A percentile compares a stretch with the other conserved stretches of the same genome.
These are phyloP conservation scores for Puntigrus tetrazona DNA, from an alignment of 2,113 vertebrate genomes.

Conservation along the genomic window DNA sequence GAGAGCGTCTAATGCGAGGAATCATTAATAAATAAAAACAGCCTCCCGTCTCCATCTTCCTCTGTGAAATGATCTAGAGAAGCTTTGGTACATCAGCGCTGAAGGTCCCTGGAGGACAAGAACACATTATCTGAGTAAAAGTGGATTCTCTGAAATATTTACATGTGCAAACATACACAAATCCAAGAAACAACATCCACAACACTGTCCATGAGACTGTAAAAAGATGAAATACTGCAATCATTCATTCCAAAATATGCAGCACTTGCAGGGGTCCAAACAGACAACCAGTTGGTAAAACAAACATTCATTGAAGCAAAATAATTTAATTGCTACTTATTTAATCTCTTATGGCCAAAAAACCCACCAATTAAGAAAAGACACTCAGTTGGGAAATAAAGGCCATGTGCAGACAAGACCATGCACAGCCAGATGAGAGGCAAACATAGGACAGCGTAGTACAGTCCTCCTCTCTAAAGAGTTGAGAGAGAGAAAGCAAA, in stretches of 20 bases:
- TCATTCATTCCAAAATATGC: not conserved
- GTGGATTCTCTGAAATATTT: slow-evolving; percentile 41
- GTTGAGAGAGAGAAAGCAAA: not conserved
- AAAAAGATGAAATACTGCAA: not conserved
- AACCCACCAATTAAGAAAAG: slow-evolving; percentile 69
- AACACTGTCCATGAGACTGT: not conserved
- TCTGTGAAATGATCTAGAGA: slow-evolving; percentile 57
- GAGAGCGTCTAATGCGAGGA: slow-evolving; percentile 60
- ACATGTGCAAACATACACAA: slow-evolving; percentile 53
- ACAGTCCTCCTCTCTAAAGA: not conserved
- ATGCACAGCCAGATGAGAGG: slow-evolving; percentile 62
- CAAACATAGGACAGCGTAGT: slow-evolving; percentile 56
- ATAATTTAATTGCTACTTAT: not conserved
- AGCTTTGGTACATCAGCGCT: slow-evolving; percentile 52
- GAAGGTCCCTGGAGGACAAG: slow-evolving; percentile 54
- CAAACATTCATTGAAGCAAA: not conserved
- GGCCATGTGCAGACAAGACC: slow-evolving; percentile 65
- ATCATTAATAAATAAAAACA: slow-evolving; percentile 69
- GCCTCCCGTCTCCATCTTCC: slow-evolving; percentile 56
- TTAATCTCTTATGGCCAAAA: not conserved
- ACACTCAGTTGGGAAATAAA: slow-evolving; percentile 63
- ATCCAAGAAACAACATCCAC: not conserved
- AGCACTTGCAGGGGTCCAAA: not conserved
- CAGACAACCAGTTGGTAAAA: not conserved
- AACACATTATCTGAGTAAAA: slow-evolving; percentile 58